Evolutionary conservation across 2,113 vertebrate genomes (phyloP), one percentile per base, ranked within the genome.

Genomic region (Nerophis lumbriciformis): DNA sequence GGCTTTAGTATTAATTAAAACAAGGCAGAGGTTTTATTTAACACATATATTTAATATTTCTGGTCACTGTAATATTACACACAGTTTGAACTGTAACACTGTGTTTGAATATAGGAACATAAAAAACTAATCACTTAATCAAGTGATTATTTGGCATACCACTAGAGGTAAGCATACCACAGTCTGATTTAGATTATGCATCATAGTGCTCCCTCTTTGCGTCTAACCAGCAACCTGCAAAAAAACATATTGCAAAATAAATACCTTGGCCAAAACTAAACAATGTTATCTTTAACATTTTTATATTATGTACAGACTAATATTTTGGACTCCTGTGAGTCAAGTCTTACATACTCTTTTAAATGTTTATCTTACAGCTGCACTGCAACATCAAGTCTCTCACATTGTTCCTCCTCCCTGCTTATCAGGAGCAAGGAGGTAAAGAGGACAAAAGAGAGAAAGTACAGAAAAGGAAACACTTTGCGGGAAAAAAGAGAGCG

Each of bases 351-450:
- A 53, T 6, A 15, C 12, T 45, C 42, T 53, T 37, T 28, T 54
- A 35, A 14, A 54, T 54, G 14, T 54, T 37, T 9, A 37, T 15
- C 53, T 37, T 38, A 1, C 7, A n/a, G 14, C 4, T 54, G 53
- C 35, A 54, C 36, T 15, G 35, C 14, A n/a, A 37, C 13, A 4
- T 37, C 12, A 53, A 10, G 11, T 53, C 21, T 16, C 37, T 39
- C 36, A 55, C 11, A 12, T 6, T 8, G 5, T 57, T 44, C n/a
- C 8, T 42, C 10, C 36, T 57, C 38, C 39, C 55, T 45, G 8
- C 16, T 57, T 44, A 57, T 44, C 38, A 44, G 55, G 10, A 57
- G 42, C 55, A 44, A 19, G 37, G 37, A 39, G n/a, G n/a, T 56
- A 39, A 56, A 56, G 36, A 37, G 15, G 15, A 39, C 15, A 56